These are phyloP conservation scores for Orussus abietinus DNA, from an alignment of 1,140 invertebrate genomes.

Conservation along the genomic window DNA sequence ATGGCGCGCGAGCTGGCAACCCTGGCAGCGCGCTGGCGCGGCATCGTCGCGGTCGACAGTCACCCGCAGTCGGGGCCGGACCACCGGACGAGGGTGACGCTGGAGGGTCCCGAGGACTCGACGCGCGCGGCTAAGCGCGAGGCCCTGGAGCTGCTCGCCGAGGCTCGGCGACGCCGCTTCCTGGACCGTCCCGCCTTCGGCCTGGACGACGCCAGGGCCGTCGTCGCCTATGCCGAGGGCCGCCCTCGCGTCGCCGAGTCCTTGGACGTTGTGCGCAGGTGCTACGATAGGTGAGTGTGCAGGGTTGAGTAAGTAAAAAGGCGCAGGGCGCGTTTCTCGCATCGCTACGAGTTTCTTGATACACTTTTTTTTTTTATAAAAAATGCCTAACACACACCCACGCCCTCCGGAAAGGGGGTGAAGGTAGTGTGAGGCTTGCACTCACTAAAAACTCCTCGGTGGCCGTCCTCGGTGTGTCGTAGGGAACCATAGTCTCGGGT, in stretches of 20 bases:
- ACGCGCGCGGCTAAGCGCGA: slow-evolving; percentile 36
- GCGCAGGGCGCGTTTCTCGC: too few relatives aligned
- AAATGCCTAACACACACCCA: too few relatives aligned
- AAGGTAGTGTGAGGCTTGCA: too few relatives aligned
- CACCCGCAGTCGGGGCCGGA: slow-evolving; percentile 59
- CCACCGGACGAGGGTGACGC: slow-evolving; percentile 48
- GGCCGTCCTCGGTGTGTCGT: too few relatives aligned
- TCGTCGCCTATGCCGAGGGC: slow-evolving; percentile 13
- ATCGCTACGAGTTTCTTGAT: not conserved
- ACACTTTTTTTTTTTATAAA: slow-evolving; percentile 8
- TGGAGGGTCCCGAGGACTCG: slow-evolving; percentile 44
- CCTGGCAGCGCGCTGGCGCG: slow-evolving; percentile 53
- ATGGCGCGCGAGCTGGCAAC: slow-evolving; percentile 56
- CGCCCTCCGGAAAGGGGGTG: too few relatives aligned
- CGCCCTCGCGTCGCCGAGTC: slow-evolving; percentile 29
- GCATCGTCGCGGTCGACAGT: slow-evolving; percentile 62
- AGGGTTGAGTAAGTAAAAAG: too few relatives aligned
- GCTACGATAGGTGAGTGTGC: slow-evolving; percentile 37
- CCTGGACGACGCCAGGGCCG: slow-evolving; percentile 15
- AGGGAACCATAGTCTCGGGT: slow-evolving; percentile 11
- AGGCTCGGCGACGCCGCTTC: slow-evolving; percentile 1
- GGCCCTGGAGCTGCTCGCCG: slow-evolving; percentile 25
- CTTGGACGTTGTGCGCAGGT: slow-evolving; percentile 35
- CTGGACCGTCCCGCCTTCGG: slow-evolving; percentile 24
- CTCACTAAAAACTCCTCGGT: too few relatives aligned